Evolutionary conservation across 2,888 invertebrate species (phyloP), one percentile per base, ranked within the genome.

Genomic region (Pristionchus arcanus): DNA sequence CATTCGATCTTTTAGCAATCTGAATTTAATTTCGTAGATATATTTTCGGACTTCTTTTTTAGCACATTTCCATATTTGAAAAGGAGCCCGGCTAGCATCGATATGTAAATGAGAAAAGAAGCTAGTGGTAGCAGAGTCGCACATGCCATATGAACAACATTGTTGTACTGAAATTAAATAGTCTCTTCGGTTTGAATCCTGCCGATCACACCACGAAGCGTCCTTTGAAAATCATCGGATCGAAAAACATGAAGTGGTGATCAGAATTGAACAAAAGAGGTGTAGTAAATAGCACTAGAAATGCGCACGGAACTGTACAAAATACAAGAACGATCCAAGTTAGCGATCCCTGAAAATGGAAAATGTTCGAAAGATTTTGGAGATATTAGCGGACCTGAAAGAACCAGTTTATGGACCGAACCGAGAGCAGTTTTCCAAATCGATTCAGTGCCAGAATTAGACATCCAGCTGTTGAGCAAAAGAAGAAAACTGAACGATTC

Each of bases 171-270:
- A 31, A 71, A 71, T 31, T 16, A 11, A n/a, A 66, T 2, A 3
- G 28, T 13, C 34, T 31, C 1, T 0, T 2, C 34, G 11, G 2
- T 31, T 19, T 7, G 16, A 15, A 34, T 34, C 4, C n/a, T 34
- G 28, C 0, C 7, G 13, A n/a, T 34, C 68, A 3, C 0, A 71
- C 68, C 68, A 71, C 68, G 31, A 31, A 71, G 31, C 68, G 68
- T 1, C 68, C 31, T 31, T 34, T 31, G 21, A 34, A 71, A 2
- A 71, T 71, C 68, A 71, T 31, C 34, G 68, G 68, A 34, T 71
- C 68, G 31, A 71, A 71, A 31, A 71, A 71, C 68, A 71, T 71
- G 31, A 71, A 71, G 31, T 71, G 68, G 34, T 71, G 68, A 3
- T 71, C 31, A 3, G 68, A 71, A 19, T 71, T 71, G 68, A 71